Evolutionary conservation across 1,140 invertebrate species (phyloP).

Genomic region (Anastrepha obliqua): DNA sequence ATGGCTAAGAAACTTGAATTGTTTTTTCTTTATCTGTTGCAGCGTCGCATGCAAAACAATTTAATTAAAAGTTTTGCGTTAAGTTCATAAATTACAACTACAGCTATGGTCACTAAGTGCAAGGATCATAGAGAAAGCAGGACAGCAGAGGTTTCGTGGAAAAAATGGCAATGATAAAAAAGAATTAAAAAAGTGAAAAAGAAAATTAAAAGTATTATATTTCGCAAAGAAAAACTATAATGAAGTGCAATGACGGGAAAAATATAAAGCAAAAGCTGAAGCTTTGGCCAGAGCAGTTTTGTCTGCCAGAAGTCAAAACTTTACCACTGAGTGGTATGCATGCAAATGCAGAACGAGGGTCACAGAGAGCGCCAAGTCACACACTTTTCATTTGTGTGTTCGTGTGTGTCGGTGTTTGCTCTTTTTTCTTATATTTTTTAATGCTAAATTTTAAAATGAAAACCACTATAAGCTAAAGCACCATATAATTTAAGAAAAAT

Average conservation of each 20-base stretch:
- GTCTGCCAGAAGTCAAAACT: too few relatives aligned
- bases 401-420: too few relatives aligned
- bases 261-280: neutral
- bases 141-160: neutral
- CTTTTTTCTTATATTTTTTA: too few relatives aligned
- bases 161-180: neutral
- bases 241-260: neutral
- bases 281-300: too few relatives aligned
- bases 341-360: too few relatives aligned
- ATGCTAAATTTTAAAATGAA: too few relatives aligned
- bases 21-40: conserved; percentile 11
- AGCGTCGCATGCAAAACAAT: conserved; percentile 50
- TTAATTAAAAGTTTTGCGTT: conserved; percentile 54
- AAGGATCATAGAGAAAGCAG: neutral
- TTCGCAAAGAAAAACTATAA: neutral
- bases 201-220: neutral
- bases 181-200: neutral
- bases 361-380: too few relatives aligned
- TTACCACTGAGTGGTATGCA: too few relatives aligned
- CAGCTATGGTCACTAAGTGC: conserved; percentile 1
- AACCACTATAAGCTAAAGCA: too few relatives aligned
- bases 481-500: too few relatives aligned
- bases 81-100: conserved; percentile 54
- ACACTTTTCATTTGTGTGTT: too few relatives aligned
- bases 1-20: conserved; percentile 31